These are phyloP conservation scores for Trinectes maculatus DNA, from an alignment of 2,113 vertebrate species.

Conservation along the genomic window DNA sequence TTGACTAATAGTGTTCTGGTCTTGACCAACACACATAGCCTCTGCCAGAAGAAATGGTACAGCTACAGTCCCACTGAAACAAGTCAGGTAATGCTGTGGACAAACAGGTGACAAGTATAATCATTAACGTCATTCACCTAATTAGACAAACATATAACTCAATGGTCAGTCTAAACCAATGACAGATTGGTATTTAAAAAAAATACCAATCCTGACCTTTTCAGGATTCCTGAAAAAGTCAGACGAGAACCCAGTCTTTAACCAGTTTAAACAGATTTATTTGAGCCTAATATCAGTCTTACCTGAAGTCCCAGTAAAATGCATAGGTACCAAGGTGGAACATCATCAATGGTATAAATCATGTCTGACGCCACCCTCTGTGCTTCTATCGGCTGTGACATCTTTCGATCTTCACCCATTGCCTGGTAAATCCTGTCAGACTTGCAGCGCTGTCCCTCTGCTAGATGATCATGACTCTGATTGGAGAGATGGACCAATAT, in stretches of 20 bases:
- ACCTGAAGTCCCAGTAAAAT: conserved; percentile 96
- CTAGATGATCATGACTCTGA: conserved; percentile 39
- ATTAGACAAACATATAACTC: no score
- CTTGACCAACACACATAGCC: conserved; percentile 91
- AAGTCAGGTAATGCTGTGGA: conserved; percentile 94
- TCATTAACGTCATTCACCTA: no score
- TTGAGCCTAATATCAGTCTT: background rate
- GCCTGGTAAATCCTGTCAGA: background rate
- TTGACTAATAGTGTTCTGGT: conserved; percentile 92
- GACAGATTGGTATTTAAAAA: no score
- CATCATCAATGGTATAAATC: conserved; percentile 94
- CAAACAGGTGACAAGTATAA: background rate
- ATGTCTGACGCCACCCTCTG: conserved; percentile 81
- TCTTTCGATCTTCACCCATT: background rate
- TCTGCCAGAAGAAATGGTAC: conserved; percentile 95
- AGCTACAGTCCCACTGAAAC: conserved; percentile 95
- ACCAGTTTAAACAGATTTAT: background rate
- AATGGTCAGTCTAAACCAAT: no score
- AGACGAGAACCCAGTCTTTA: no score
- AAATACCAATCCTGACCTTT: no score
- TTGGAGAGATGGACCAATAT: conserved; percentile 22
- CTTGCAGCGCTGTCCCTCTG: conserved; percentile 5
- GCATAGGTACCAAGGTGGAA: conserved; percentile 97
- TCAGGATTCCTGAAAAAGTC: no score
- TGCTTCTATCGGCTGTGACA: background rate